A percentile compares a stretch with the other conserved stretches of the same genome.
Evolutionary conservation across 2,888 invertebrate species (phyloP).

Genomic region (Amiota minor): DNA sequence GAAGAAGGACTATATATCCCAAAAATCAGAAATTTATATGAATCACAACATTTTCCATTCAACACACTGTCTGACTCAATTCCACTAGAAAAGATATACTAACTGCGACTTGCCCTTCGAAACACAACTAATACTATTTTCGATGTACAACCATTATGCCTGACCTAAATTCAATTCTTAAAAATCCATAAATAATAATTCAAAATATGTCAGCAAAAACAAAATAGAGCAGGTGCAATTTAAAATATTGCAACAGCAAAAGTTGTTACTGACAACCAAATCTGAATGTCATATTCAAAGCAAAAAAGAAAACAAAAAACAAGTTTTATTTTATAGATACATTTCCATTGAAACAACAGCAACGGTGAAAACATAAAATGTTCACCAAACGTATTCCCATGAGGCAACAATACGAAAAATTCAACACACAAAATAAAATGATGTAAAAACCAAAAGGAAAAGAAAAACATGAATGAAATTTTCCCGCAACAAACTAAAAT

Average conservation of each 20-base stretch:
- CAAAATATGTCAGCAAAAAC: neutral
- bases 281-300: slow-evolving; percentile 20
- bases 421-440: slow-evolving; percentile 20
- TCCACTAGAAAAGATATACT: no score
- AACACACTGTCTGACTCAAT: no score
- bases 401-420: slow-evolving; percentile 22
- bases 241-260: slow-evolving; percentile 19
- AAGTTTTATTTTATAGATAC: no score
- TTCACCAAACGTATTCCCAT: neutral
- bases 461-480: slow-evolving; percentile 37
- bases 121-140: slow-evolving; percentile 7
- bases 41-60: no score
- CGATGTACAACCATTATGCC: neutral
- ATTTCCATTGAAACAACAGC: neutral
- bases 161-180: neutral
- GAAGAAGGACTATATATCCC: no score
- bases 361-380: neutral
- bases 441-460: slow-evolving; percentile 33
- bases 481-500: slow-evolving; percentile 48
- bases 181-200: slow-evolving; percentile 11
- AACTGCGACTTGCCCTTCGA: neutral
- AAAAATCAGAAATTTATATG: no score
- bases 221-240: slow-evolving; percentile 18
- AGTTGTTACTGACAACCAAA: neutral
- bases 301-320: slow-evolving; percentile 8